These are phyloP conservation scores for Crocuta crocuta DNA, from an alignment of 2,113 vertebrate genomes.

Conservation along the genomic window DNA sequence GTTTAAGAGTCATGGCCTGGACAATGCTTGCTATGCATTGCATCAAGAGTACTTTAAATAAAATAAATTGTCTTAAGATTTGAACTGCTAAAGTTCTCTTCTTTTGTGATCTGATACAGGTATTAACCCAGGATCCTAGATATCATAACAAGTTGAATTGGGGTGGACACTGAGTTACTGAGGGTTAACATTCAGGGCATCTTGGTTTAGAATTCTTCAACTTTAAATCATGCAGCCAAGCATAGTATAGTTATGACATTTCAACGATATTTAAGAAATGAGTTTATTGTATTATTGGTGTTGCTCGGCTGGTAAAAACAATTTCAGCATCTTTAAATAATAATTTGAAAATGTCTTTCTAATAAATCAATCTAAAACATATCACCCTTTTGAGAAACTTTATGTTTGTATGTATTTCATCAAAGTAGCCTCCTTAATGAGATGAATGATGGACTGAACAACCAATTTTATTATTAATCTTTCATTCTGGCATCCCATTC, in stretches of 20 bases:
- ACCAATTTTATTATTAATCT: slow-evolving; percentile 45
- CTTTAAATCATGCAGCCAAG: neutral
- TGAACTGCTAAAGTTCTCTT: neutral
- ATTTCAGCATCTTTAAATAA: slow-evolving; percentile 40
- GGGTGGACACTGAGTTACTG: neutral
- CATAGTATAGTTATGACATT: neutral
- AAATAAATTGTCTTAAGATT: neutral
- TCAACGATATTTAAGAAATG: neutral
- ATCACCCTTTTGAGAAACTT: neutral
- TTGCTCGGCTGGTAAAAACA: neutral
- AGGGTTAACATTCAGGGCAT: neutral
- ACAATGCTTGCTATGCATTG: neutral
- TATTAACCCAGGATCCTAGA: neutral
- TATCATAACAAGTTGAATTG: neutral
- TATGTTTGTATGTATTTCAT: slow-evolving; percentile 69
- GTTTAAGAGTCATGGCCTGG: neutral
- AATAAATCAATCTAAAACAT: slow-evolving; percentile 61
- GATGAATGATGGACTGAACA: slow-evolving; percentile 59
- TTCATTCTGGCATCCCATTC: slow-evolving; percentile 46
- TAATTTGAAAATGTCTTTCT: slow-evolving; percentile 39
- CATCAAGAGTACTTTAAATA: neutral
- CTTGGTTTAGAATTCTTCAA: neutral
- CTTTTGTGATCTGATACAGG: neutral
- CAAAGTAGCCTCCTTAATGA: slow-evolving; percentile 52
- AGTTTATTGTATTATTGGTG: neutral